Evolutionary conservation across 2,888 invertebrate species (phyloP).

Genomic region (Dynastes tityus): DNA sequence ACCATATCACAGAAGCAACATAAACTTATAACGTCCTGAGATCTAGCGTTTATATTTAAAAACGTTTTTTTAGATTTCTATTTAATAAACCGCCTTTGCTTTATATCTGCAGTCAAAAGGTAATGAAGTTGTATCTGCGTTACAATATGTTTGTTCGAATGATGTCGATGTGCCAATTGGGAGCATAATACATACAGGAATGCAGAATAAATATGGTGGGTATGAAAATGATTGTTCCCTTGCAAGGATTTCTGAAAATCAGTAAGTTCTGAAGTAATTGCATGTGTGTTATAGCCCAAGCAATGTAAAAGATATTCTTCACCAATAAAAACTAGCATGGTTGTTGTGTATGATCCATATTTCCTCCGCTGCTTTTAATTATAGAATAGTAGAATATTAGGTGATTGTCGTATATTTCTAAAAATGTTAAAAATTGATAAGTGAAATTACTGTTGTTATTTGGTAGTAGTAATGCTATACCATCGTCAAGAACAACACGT

Average conservation of each 20-base stretch:
- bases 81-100: conserved; percentile 34
- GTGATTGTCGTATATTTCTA: too few relatives aligned
- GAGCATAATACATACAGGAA: conserved; percentile 96
- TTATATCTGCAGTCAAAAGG: conserved; percentile 81
- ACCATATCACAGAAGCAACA: neutral
- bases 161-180: conserved; percentile 96
- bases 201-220: conserved; percentile 96
- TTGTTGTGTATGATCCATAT: too few relatives aligned
- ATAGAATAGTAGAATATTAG: too few relatives aligned
- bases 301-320: too few relatives aligned
- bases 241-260: conserved; percentile 88
- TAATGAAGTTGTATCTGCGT: conserved; percentile 87
- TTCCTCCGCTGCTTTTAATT: too few relatives aligned
- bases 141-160: conserved; percentile 96
- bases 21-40: neutral
- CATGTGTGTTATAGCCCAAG: neutral
- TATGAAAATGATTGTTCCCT: conserved; percentile 99
- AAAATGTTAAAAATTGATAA: too few relatives aligned
- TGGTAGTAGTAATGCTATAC: too few relatives aligned
- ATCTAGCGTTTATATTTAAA: conserved; percentile 11
- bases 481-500: too few relatives aligned
- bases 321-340: too few relatives aligned
- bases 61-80: conserved; percentile 19
- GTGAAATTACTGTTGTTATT: too few relatives aligned
- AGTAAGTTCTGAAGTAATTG: conserved; percentile 74